These are phyloP conservation scores for Diacarnus erythraeanus DNA, from an alignment of 37 sponge, comb jelly and placozoan species.

Conservation along the genomic window DNA sequence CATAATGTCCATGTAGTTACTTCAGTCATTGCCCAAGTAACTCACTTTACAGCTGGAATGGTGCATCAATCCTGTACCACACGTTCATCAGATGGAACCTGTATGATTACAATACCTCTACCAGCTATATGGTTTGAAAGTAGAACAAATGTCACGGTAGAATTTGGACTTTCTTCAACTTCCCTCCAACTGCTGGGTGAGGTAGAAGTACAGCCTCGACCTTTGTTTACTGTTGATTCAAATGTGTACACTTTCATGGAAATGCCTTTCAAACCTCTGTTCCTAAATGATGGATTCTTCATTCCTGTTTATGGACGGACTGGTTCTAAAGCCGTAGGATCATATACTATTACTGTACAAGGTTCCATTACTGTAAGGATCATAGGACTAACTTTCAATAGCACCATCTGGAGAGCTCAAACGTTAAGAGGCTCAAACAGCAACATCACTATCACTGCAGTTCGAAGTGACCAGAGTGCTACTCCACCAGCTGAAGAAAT, in stretches of 20 bases:
- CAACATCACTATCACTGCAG: constrained; percentile 28
- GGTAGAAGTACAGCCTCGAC: constrained; percentile 11
- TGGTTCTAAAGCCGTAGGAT: constrained; percentile 26
- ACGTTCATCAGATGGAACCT: constrained; percentile 22
- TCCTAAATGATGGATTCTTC: constrained; percentile 10
- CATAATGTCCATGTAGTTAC: constrained; percentile 26
- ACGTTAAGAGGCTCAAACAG: background rate
- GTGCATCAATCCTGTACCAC: constrained; percentile 1
- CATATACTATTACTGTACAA: constrained; percentile 25
- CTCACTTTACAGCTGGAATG: constrained; percentile 3
- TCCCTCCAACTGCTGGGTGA: background rate
- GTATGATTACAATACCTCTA: constrained; percentile 30
- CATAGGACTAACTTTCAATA: background rate
- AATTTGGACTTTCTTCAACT: constrained; percentile 5
- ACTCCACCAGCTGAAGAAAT: constrained; percentile 13
- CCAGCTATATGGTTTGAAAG: constrained; percentile 50
- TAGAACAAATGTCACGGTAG: background rate
- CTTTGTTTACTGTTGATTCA: background rate
- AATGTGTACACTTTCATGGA: constrained; percentile 33
- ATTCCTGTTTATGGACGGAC: constrained; percentile 39
- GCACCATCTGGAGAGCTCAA: constrained; percentile 16
- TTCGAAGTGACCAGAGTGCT: constrained; percentile 13
- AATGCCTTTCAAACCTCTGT: constrained; percentile 35
- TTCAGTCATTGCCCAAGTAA: constrained; percentile 14
- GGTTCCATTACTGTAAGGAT: constrained; percentile 5